Evolutionary conservation across 2,888 invertebrate genomes (phyloP).

Genomic region (Aphodius granarius): DNA sequence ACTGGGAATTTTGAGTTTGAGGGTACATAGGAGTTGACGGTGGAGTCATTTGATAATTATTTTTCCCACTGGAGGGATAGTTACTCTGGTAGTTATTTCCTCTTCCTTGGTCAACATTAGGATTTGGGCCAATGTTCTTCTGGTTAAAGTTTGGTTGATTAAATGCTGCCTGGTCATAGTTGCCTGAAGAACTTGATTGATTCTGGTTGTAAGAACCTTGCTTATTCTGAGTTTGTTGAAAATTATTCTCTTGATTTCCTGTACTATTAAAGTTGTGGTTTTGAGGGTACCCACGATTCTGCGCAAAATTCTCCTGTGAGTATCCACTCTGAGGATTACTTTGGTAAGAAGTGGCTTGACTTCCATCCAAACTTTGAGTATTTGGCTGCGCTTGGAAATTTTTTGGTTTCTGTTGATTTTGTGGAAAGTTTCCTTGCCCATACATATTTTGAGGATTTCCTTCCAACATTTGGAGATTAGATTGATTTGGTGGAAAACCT

Average conservation of each 20-base stretch:
- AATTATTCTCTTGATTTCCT: constrained; percentile 19
- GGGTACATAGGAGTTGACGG: not conserved
- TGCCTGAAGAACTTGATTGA: not conserved
- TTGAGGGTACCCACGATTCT: constrained; percentile 22
- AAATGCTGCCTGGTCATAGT: constrained; percentile 13
- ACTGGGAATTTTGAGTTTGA: constrained; percentile 11
- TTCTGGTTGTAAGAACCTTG: constrained; percentile 4
- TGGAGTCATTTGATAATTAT: not conserved
- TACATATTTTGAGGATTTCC: constrained; percentile 16
- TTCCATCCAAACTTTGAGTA: not conserved
- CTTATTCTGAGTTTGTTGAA: constrained; percentile 15
- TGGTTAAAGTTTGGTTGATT: constrained; percentile 8
- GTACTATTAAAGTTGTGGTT: constrained; percentile 4
- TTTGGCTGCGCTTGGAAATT: not conserved
- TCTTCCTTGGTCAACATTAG: not conserved
- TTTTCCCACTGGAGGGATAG: not conserved
- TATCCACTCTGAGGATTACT: not conserved
- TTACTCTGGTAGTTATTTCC: not conserved
- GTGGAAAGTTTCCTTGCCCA: constrained; percentile 17
- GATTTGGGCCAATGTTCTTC: not conserved
- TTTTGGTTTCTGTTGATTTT: constrained; percentile 11
- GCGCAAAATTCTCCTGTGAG: constrained; percentile 5
- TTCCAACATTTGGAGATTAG: constrained; percentile 5
- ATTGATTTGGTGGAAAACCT: constrained; percentile 30
- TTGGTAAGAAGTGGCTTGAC: not conserved